Evolutionary conservation across 2,797 vertebrate genomes (phyloP).

Genomic region (Anniella stebbinsi): DNA sequence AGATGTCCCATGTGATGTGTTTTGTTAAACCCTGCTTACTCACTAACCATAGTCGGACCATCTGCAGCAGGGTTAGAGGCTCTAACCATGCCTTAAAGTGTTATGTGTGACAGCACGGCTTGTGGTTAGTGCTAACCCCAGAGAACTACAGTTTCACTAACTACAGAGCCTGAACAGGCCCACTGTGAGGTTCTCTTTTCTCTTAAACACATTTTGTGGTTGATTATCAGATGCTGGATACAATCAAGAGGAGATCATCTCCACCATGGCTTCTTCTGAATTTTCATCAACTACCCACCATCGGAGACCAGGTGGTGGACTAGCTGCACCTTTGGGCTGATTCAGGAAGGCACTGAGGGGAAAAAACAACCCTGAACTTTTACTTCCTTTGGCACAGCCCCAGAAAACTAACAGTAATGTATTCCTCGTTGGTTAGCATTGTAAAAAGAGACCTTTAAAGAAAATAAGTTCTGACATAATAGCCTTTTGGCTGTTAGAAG

Average conservation of each 20-base stretch:
- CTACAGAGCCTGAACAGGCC: too few species aligned
- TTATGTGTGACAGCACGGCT: too few species aligned
- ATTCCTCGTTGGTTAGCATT: slow-evolving; percentile 23
- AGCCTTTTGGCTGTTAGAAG: slow-evolving; percentile 31
- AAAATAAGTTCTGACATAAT: slow-evolving; percentile 31
- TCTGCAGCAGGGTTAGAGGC: too few species aligned
- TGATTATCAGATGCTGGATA: background rate
- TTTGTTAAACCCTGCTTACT: too few species aligned
- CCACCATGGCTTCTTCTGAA: background rate
- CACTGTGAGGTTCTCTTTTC: background rate
- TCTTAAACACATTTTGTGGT: background rate
- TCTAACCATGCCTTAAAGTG: too few species aligned
- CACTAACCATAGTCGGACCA: too few species aligned
- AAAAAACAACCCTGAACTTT: background rate
- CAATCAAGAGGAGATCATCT: background rate
- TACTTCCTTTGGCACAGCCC: background rate
- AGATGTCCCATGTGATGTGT: too few species aligned
- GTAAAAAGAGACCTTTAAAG: slow-evolving; percentile 33
- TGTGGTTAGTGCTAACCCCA: too few species aligned
- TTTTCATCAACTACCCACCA: background rate
- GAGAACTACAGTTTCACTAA: too few species aligned
- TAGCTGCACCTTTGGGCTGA: background rate
- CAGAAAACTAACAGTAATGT: slow-evolving; percentile 16
- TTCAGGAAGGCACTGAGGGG: background rate
- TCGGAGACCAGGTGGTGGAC: background rate